Base-by-base conservation (phyloP, 2,797 vertebrate genomes). In the Pangasius macronema region DNA sequence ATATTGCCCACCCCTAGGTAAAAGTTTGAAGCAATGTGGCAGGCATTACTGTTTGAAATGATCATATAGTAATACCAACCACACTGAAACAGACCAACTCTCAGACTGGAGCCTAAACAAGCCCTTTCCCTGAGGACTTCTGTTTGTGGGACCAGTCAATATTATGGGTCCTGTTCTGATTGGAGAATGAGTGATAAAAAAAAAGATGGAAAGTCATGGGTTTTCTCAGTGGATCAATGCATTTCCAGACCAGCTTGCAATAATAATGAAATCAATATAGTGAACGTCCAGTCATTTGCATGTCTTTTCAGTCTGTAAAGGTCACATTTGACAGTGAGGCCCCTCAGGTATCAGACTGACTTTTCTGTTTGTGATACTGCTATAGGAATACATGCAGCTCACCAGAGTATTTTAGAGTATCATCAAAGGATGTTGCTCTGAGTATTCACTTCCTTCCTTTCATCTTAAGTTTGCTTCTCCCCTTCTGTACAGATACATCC, bases 161-260 rank as follows among this genome's bases (percentile, higher is more conserved):
- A 68, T 73, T 9, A 30, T 46, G 59, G 65, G 76, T 55, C 13
- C 22, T 85, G n/a, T 77, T 70, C 36, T 83, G 72, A 86, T 49
- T 86, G 42, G 30, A 46, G 57, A 85, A 85, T 70, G 59, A 68
- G 51, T 86, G n/a, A 59, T 79, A 53, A 84, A 51, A 53, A 84
- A 51, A 61, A 79, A n/a, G 68, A 70, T 67, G 63, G n/a, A 68
- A 87, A 89, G 20, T 76, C 89, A 79, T 85, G 82, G 83, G 75
- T 88, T 91, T 91, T 87, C 90, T 91, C 88, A 87, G 87, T 88
- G 88, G 90, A 86, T 87, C 82, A 82, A 81, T 85, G 84, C 79
- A 86, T 73, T 75, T 87, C 84, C 72, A 87, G 86, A 90, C 46
- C 86, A 82, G 82, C 88, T 91, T 85, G 83, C 82, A 86, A 87